Evolutionary conservation across 2,888 invertebrate species (phyloP).

Genomic region (Leptinotarsa peninsularis): DNA sequence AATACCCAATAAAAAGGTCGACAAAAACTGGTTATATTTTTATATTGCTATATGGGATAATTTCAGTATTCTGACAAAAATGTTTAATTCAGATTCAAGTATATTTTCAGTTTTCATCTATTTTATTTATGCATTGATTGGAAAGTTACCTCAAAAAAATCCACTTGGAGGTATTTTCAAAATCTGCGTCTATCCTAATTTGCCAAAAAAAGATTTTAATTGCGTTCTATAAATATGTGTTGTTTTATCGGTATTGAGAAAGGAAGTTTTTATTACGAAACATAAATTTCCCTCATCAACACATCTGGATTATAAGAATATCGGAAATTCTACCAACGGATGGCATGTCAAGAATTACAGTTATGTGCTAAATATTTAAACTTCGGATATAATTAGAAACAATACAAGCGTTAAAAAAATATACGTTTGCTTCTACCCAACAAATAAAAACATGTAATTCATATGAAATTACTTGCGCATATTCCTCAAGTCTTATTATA

Average conservation of each 20-base stretch:
- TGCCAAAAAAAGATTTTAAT: too few relatives aligned
- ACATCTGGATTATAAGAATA: constrained; percentile 1
- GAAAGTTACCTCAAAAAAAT: too few relatives aligned
- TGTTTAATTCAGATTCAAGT: too few relatives aligned
- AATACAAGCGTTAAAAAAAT: constrained; percentile 19
- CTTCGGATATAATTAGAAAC: constrained; percentile 27
- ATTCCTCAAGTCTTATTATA: not conserved
- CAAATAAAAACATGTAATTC: constrained; percentile 21
- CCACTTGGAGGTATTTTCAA: too few relatives aligned
- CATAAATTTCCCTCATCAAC: constrained; percentile 2
- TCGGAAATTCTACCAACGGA: not conserved
- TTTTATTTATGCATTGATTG: too few relatives aligned
- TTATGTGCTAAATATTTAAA: constrained; percentile 33
- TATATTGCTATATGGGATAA: too few relatives aligned
- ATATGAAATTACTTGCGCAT: not conserved
- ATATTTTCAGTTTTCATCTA: too few relatives aligned
- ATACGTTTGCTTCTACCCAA: constrained; percentile 26
- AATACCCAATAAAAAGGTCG: too few relatives aligned
- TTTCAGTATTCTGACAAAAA: too few relatives aligned
- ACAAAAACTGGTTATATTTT: too few relatives aligned
- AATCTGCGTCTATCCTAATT: too few relatives aligned
- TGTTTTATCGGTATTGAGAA: not conserved
- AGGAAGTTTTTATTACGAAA: not conserved
- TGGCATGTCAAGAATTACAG: constrained; percentile 5
- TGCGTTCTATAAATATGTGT: too few relatives aligned